phyloP scores from a whole-genome alignment of 2,888 invertebrate species.

The Pterostichus niger region DNA sequence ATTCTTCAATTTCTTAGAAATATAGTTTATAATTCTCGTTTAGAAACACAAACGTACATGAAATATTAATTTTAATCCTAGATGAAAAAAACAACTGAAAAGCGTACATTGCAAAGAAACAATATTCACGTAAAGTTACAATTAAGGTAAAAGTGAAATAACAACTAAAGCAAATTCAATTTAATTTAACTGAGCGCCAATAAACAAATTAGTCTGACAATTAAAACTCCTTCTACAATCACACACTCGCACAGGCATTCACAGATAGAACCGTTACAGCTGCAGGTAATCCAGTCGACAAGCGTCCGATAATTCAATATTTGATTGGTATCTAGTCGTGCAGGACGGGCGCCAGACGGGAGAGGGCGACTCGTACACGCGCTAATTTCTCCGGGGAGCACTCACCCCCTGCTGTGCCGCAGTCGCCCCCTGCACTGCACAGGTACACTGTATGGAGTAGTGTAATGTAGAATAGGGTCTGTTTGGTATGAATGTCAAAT shows the following conservation, averaged over 20 bases:
- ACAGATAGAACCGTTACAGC: not conserved
- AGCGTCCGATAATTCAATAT: conserved; percentile 47
- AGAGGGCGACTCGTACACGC: conserved; percentile 10
- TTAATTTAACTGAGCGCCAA: not conserved
- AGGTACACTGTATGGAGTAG: conserved; percentile 26
- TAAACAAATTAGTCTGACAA: conserved; percentile 5
- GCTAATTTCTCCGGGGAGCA: conserved; percentile 47
- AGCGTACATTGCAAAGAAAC: too few relatives aligned
- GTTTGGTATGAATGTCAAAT: conserved; percentile 13
- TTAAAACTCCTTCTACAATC: not conserved
- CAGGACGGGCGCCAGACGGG: not conserved
- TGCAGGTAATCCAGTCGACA: conserved; percentile 23
- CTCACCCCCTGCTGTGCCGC: not conserved
- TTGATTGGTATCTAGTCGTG: conserved; percentile 41
- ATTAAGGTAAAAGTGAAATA: too few relatives aligned
- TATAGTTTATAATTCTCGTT: too few relatives aligned
- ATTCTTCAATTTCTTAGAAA: too few relatives aligned
- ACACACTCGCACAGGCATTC: not conserved
- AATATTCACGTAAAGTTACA: too few relatives aligned
- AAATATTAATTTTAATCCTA: too few relatives aligned
- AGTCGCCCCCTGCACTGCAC: not conserved
- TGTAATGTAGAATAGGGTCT: conserved; percentile 26
- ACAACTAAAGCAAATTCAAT: not conserved
- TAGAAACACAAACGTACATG: too few relatives aligned
- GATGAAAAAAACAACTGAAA: too few relatives aligned